These are phyloP conservation scores for Hyperopisus bebe DNA, from an alignment of 2,113 vertebrate genomes.

Conservation along the genomic window DNA sequence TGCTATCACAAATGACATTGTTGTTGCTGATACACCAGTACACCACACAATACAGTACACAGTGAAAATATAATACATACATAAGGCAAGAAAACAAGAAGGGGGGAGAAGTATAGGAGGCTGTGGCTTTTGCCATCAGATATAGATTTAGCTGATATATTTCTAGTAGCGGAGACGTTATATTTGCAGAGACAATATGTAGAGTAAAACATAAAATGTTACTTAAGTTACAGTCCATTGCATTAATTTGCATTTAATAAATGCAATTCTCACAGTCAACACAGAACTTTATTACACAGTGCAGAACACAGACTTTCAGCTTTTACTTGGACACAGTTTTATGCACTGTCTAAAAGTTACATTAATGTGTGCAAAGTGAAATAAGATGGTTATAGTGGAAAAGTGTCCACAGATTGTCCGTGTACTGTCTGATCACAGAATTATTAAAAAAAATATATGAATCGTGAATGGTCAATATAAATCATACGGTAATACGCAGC, in stretches of 20 bases:
- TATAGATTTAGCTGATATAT: not conserved
- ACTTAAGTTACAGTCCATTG: not conserved
- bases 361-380: not conserved
- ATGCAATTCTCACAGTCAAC: not conserved
- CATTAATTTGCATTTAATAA: not conserved
- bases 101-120: not conserved
- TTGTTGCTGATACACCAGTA: not conserved
- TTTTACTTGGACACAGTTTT: not conserved
- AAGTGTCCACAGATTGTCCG: not conserved
- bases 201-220: not conserved
- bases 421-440: not conserved
- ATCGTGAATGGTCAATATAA: not conserved
- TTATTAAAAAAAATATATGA: not conserved
- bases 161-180: not conserved
- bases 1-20: not conserved
- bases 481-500: not conserved
- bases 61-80: not conserved
- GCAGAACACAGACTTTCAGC: not conserved
- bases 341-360: not conserved
- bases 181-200: conserved; percentile 2
- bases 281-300: not conserved
- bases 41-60: not conserved
- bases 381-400: not conserved
- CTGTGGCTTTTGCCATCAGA: not conserved
- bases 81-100: not conserved